Evolutionary conservation across 2,888 invertebrate genomes (phyloP), one percentile per base, ranked within the genome.

Genomic region (Euproctis similis): DNA sequence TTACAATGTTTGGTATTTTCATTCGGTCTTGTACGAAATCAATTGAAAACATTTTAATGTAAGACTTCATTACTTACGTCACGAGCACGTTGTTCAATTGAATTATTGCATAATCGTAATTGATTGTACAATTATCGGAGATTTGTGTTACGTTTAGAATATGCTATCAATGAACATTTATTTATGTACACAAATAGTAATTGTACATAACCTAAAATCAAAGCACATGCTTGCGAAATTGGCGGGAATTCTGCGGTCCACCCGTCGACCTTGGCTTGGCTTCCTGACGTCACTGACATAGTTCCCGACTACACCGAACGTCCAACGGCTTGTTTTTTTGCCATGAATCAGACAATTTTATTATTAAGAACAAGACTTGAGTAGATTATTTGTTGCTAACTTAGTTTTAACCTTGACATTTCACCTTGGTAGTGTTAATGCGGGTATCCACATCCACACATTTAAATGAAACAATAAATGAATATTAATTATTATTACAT

Each of bases 191-290:
- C 8, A n/a, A 19, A 19, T n/a, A n/a, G n/a, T n/a, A n/a, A n/a
- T n/a, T 40, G 49, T 68, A 67, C 65, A 42, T 50, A 50, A 50
- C 50, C 50, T 50, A 39, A 31, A n/a, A n/a, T n/a, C n/a, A 39
- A 39, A 31, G 68, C 53, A 55, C 34, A 36, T 41, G 49, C 39
- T 37, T 37, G 19, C 28, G 34, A 39, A 60, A 62, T 82, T 75
- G 82, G 81, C 81, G 82, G 82, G 80, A 82, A 76, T 40, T 39
- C 31, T 27, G 24, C 50, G 59, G 53, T 61, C 52, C 50, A 71
- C 72, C 69, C 53, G 77, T 65, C 72, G 81, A 61, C 82, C 82
- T 82, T 84, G 81, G 60, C 82, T 82, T 84, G 81, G 60, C 39
- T 42, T 52, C 62, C 49, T 75, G 70, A 80, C 81, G 80, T 78